Evolutionary conservation across 1,140 invertebrate species (phyloP).

Genomic region (Drosophila suzukii): DNA sequence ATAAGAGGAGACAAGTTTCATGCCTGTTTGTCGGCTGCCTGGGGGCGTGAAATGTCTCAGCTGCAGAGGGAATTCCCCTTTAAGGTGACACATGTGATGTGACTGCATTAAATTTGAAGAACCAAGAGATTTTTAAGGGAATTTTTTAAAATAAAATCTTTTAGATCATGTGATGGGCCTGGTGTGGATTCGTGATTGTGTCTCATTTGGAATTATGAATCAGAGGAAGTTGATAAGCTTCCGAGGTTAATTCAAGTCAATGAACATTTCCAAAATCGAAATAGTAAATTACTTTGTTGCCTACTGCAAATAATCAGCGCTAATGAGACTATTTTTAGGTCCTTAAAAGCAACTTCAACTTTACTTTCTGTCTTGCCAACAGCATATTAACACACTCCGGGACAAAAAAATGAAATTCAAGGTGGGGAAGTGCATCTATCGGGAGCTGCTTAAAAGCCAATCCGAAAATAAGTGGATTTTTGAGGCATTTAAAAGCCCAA

Average conservation of each 20-base stretch:
- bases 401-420: background rate
- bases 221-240: too few species aligned
- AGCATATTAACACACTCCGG: constrained; percentile 41
- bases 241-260: too few species aligned
- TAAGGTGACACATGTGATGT: constrained; percentile 57
- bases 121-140: background rate
- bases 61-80: constrained; percentile 27
- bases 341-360: background rate
- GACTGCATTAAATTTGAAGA: background rate
- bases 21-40: constrained; percentile 51
- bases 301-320: too few species aligned
- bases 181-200: too few species aligned
- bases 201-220: too few species aligned
- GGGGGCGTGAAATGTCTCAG: constrained; percentile 50
- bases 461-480: constrained; percentile 54
- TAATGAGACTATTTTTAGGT: too few species aligned
- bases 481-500: constrained; percentile 75
- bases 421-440: constrained; percentile 50
- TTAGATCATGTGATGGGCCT: too few species aligned
- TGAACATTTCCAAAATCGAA: too few species aligned
- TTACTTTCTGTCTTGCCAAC: too few species aligned
- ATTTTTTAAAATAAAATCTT: background rate
- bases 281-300: too few species aligned
- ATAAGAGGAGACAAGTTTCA: constrained; percentile 56
- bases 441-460: constrained; percentile 79